These are phyloP conservation scores for Plutella xylostella DNA, from an alignment of 2,888 invertebrate species.

Conservation along the genomic window DNA sequence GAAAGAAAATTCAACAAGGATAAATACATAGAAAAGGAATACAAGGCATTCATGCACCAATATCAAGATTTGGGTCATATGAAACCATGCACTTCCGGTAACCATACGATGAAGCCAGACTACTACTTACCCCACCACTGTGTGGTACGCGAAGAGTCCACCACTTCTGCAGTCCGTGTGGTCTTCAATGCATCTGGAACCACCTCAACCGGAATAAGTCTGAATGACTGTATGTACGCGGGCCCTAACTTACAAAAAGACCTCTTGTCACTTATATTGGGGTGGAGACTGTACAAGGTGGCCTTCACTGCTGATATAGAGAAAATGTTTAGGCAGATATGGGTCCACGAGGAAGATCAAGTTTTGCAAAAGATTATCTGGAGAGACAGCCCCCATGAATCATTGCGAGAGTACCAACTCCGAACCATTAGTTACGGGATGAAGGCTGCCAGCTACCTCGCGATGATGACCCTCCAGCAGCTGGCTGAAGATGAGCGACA, in stretches of 20 bases:
- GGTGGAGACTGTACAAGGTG: constrained; percentile 13
- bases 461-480: constrained; percentile 15
- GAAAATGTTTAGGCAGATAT: constrained; percentile 15
- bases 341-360: constrained; percentile 9
- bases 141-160: constrained; percentile 9
- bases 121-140: constrained; percentile 12
- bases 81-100: background rate
- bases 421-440: constrained; percentile 5
- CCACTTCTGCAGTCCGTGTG: constrained; percentile 13
- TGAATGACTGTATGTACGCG: constrained; percentile 16
- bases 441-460: constrained; percentile 12
- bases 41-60: constrained; percentile 4
- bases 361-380: constrained; percentile 6
- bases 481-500: constrained; percentile 12
- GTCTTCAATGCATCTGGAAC: constrained; percentile 17
- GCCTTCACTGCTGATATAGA: constrained; percentile 15
- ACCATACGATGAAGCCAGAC: too few species aligned
- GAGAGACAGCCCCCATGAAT: constrained; percentile 1
- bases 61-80: constrained; percentile 2
- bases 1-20: constrained; percentile 7
- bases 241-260: constrained; percentile 17
- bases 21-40: constrained; percentile 1
- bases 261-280: constrained; percentile 12
- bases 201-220: constrained; percentile 14
- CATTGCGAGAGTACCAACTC: constrained; percentile 3